Conservation (phyloP, 2,888 invertebrate genomes). For the Lasioglossum figueresi region DNA sequence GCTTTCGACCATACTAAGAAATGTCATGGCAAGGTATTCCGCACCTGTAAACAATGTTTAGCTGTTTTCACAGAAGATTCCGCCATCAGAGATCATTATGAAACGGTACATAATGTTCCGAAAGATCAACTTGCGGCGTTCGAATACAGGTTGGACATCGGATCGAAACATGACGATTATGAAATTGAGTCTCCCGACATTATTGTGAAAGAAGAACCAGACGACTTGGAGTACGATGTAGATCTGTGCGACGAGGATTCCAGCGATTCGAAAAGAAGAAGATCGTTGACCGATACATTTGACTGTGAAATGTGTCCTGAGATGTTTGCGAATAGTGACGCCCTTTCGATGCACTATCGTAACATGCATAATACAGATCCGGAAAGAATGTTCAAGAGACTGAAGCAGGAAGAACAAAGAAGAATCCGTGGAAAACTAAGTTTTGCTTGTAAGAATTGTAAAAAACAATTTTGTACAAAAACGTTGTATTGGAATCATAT, state of each 20-base stretch:
- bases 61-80: constrained; percentile 86
- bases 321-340: constrained; percentile 79
- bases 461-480: constrained; percentile 80
- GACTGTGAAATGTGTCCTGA: constrained; percentile 82
- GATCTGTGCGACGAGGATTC: constrained; percentile 72
- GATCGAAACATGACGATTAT: constrained; percentile 68
- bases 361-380: constrained; percentile 82
- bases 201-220: constrained; percentile 80
- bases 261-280: constrained; percentile 74
- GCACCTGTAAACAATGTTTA: constrained; percentile 86
- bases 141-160: constrained; percentile 77
- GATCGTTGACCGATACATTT: constrained; percentile 75
- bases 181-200: constrained; percentile 71
- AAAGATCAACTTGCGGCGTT: constrained; percentile 80
- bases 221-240: constrained; percentile 79
- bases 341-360: constrained; percentile 79
- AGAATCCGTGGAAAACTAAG: constrained; percentile 67
- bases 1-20: constrained; percentile 87
- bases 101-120: constrained; percentile 82
- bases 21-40: constrained; percentile 86
- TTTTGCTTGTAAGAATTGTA: constrained; percentile 80
- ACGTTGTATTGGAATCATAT: constrained; percentile 80
- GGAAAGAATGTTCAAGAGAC: constrained; percentile 74
- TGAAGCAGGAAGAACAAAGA: constrained; percentile 69
- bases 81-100: constrained; percentile 85